A percentile compares a stretch with the other conserved stretches of the same genome.
phyloP scores from a whole-genome alignment of 1,140 invertebrate genomes.

The Rhopalosiphum maidis region DNA sequence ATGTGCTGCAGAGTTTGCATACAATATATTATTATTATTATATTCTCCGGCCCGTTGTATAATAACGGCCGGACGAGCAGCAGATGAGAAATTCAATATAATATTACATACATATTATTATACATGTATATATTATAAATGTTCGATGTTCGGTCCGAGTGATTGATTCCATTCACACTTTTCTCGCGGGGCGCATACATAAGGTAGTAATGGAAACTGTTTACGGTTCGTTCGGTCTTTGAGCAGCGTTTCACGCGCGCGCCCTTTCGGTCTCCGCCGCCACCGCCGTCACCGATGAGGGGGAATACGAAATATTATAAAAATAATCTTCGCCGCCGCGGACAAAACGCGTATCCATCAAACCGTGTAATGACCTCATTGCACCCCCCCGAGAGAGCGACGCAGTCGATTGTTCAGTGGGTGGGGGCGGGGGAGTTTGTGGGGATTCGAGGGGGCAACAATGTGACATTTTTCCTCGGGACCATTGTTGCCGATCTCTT shows the following conservation, averaged over 20 bases:
- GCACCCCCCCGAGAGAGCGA: background rate
- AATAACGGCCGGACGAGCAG: background rate
- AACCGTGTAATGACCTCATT: slow-evolving; percentile 42
- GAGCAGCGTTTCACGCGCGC: slow-evolving; percentile 37
- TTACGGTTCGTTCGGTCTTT: slow-evolving; percentile 50
- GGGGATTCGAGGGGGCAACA: slow-evolving; percentile 10
- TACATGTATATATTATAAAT: background rate
- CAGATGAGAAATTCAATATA: slow-evolving; percentile 45
- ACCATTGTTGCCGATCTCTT: background rate
- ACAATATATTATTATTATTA: slow-evolving; percentile 18
- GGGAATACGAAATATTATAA: background rate
- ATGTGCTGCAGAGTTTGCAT: slow-evolving; percentile 5
- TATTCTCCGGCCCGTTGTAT: background rate
- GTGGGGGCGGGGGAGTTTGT: background rate
- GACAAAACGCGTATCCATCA: slow-evolving; percentile 43
- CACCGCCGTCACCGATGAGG: background rate
- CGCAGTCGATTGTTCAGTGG: background rate
- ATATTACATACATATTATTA: background rate
- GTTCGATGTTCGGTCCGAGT: slow-evolving; percentile 38
- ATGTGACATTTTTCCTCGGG: slow-evolving; percentile 38
- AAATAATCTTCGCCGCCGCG: slow-evolving; percentile 36
- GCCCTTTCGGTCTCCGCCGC: background rate
- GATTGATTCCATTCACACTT: slow-evolving; percentile 51
- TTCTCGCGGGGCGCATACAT: background rate
- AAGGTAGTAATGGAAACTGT: slow-evolving; percentile 40